Conservation (phyloP, 1,140 invertebrate species). For the Calephelis virginiensis region DNA sequence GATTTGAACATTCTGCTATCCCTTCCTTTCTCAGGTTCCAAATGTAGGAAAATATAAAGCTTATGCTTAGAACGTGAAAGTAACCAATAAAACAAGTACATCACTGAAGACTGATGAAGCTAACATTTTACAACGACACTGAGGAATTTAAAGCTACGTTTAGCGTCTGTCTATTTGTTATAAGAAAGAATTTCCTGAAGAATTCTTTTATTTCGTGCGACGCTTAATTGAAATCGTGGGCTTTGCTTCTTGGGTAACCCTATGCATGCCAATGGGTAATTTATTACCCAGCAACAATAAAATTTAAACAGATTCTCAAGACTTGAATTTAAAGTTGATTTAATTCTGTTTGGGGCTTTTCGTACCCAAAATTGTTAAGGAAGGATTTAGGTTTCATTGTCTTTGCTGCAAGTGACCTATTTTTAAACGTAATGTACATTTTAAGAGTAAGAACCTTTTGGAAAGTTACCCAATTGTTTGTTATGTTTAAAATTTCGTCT, state of each 20-base stretch:
- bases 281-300: slow-evolving; percentile 12
- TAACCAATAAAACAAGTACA: slow-evolving; percentile 4
- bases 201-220: slow-evolving; percentile 10
- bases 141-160: slow-evolving; percentile 14
- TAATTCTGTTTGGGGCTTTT: slow-evolving; percentile 4
- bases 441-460: no score
- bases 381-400: not conserved
- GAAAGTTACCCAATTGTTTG: no score
- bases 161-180: slow-evolving; percentile 16
- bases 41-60: no score
- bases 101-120: slow-evolving; percentile 9
- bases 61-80: not conserved
- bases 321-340: slow-evolving; percentile 11
- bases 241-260: slow-evolving; percentile 15
- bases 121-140: slow-evolving; percentile 17
- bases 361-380: not conserved
- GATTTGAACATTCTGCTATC: no score
- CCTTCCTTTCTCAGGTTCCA: no score
- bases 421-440: no score
- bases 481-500: no score
- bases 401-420: not conserved
- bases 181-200: slow-evolving; percentile 10
- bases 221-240: slow-evolving; percentile 13
- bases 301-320: slow-evolving; percentile 11
- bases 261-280: slow-evolving; percentile 16